Evolutionary conservation across 2,113 vertebrate genomes (phyloP).

Genomic region (Phycodurus eques): DNA sequence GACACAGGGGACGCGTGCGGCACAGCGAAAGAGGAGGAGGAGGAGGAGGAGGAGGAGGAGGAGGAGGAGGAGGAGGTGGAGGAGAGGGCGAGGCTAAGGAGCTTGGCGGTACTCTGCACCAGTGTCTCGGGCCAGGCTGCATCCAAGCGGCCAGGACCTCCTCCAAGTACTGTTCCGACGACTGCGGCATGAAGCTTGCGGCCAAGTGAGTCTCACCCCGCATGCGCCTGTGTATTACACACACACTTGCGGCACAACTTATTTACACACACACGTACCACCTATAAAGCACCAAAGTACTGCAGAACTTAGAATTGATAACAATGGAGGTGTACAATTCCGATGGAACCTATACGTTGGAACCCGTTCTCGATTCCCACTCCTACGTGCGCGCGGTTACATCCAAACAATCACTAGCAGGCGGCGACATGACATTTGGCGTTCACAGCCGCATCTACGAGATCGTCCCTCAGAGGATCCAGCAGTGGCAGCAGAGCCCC

Average conservation of each 20-base stretch:
- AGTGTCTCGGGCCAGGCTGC: slow-evolving; percentile 89
- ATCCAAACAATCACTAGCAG: not conserved
- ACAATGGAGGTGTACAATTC: no score
- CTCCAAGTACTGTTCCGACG: slow-evolving; percentile 94
- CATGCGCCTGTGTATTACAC: no score
- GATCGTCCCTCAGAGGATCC: slow-evolving; percentile 93
- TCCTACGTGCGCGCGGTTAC: not conserved
- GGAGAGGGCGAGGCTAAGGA: slow-evolving; percentile 71
- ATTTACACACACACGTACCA: no score
- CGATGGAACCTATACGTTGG: no score
- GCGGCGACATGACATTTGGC: not conserved
- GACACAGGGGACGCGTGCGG: slow-evolving; percentile 82
- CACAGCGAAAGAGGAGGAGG: slow-evolving; percentile 72
- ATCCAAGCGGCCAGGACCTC: slow-evolving; percentile 72
- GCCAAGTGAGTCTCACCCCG: slow-evolving; percentile 79
- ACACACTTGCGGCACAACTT: no score
- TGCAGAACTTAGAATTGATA: no score
- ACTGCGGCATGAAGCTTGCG: slow-evolving; percentile 93
- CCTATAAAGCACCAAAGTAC: no score
- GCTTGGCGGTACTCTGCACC: slow-evolving; percentile 64
- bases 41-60: slow-evolving; percentile 59
- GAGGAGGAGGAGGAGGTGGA: not conserved
- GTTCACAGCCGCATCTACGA: slow-evolving; percentile 87
- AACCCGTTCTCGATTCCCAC: no score
- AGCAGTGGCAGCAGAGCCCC: slow-evolving; percentile 97